These are phyloP conservation scores for Poecilia wingei DNA, from an alignment of 2,797 vertebrate species.

Conservation along the genomic window DNA sequence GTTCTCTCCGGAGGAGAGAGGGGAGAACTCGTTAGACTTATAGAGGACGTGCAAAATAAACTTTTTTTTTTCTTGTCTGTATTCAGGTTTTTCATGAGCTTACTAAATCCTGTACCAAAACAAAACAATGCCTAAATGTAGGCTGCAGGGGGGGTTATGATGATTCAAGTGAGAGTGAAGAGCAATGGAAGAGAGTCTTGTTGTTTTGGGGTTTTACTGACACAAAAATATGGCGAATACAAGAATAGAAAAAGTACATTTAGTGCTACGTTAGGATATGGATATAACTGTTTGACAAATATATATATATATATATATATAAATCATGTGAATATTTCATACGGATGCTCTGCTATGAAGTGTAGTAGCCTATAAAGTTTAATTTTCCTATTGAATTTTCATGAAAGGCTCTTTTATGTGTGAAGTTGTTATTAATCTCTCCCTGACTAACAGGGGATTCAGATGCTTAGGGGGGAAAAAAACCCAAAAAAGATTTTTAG, in stretches of 20 bases:
- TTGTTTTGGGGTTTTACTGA: slow-evolving; percentile 12
- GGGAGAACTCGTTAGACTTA: slow-evolving; percentile 6
- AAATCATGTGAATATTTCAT: not conserved
- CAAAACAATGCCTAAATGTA: slow-evolving; percentile 28
- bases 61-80: slow-evolving; percentile 7
- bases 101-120: slow-evolving; percentile 15
- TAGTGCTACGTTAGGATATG: not conserved
- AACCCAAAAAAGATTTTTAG: slow-evolving; percentile 35
- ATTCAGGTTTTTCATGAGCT: slow-evolving; percentile 7
- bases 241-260: not conserved
- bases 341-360: not conserved
- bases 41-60: slow-evolving; percentile 12
- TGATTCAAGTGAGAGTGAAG: slow-evolving; percentile 12
- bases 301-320: not conserved
- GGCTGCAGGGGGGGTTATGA: slow-evolving; percentile 23
- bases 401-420: not conserved
- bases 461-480: not conserved
- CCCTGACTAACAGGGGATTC: not conserved
- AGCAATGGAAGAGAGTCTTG: slow-evolving; percentile 8
- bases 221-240: not conserved
- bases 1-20: slow-evolving; percentile 14
- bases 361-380: not conserved
- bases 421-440: not conserved
- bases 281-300: not conserved
- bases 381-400: not conserved